Percentiles rank a stretch among this genome's conserved stretches.
phyloP scores from a whole-genome alignment of 2,113 vertebrate genomes.

The Sapajus apella region DNA sequence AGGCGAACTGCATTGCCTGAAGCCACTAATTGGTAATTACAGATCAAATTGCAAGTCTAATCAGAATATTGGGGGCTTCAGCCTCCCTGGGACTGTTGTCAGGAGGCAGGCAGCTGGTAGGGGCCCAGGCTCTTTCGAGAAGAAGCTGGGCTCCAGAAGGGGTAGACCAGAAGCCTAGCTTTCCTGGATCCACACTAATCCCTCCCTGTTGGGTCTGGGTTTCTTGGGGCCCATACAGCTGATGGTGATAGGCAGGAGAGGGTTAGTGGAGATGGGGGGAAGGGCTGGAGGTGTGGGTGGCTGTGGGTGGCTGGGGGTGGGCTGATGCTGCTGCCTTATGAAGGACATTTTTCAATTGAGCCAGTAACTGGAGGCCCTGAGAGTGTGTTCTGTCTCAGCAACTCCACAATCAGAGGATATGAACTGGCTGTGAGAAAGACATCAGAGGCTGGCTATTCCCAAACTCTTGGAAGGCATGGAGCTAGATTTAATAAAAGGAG shows the following conservation, averaged over 20 bases:
- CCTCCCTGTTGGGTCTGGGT: neutral
- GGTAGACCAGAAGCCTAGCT: neutral
- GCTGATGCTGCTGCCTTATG: constrained; percentile 85
- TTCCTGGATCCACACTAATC: rapidly evolving
- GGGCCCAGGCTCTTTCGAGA: neutral
- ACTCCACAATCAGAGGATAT: constrained; percentile 83
- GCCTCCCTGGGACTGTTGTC: neutral
- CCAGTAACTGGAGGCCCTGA: constrained; percentile 86
- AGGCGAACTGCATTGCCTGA: neutral
- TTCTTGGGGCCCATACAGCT: neutral
- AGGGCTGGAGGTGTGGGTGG: constrained; percentile 15
- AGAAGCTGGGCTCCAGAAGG: neutral
- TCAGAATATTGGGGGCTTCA: neutral
- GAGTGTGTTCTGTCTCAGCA: constrained; percentile 83
- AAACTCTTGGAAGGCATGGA: constrained; percentile 74
- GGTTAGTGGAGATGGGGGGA: neutral
- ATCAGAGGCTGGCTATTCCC: constrained; percentile 78
- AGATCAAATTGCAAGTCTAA: neutral
- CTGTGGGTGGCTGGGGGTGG: constrained; percentile 74
- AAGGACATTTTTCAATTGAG: constrained; percentile 90
- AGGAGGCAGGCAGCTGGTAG: neutral
- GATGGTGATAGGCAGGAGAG: neutral
- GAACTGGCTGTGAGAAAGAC: constrained; percentile 81
- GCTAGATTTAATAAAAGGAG: constrained; percentile 83
- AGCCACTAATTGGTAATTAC: neutral